These are phyloP conservation scores for Scyliorhinus canicula DNA, from an alignment of 2,797 vertebrate genomes.

Conservation along the genomic window DNA sequence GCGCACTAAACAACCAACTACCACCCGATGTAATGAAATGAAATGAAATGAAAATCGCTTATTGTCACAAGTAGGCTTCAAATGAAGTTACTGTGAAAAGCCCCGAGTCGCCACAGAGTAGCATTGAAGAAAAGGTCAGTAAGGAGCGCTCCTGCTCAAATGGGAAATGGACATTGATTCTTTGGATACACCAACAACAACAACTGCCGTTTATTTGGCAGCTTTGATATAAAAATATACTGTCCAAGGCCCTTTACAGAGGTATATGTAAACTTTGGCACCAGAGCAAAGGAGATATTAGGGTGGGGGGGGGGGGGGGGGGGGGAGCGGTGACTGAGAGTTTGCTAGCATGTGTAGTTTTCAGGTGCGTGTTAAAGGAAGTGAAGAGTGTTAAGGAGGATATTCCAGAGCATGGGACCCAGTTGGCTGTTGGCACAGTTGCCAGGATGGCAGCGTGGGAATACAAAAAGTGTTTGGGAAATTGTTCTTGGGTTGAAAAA, in stretches of 20 bases:
- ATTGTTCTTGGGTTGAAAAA: neutral
- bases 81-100: no score
- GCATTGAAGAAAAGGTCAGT: neutral
- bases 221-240: neutral
- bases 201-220: neutral
- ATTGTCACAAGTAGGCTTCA: no score
- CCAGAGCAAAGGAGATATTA: neutral
- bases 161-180: neutral
- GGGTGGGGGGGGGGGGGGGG: no score
- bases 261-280: neutral
- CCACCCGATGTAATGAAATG: neutral
- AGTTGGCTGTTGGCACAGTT: neutral
- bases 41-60: no score
- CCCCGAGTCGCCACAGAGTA: no score
- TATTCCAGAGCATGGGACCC: neutral
- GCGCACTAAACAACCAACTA: neutral
- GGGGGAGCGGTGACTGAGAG: neutral
- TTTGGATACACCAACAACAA: neutral
- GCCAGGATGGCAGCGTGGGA: neutral
- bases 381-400: neutral
- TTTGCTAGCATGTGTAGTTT: neutral
- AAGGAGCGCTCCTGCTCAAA: neutral
- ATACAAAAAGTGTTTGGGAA: neutral
- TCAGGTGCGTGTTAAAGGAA: neutral
- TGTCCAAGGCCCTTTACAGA: neutral